Percentiles rank a stretch among this genome's conserved stretches.
phyloP scores from a whole-genome alignment of 2,797 vertebrate species.

The Danio tinwini region DNA sequence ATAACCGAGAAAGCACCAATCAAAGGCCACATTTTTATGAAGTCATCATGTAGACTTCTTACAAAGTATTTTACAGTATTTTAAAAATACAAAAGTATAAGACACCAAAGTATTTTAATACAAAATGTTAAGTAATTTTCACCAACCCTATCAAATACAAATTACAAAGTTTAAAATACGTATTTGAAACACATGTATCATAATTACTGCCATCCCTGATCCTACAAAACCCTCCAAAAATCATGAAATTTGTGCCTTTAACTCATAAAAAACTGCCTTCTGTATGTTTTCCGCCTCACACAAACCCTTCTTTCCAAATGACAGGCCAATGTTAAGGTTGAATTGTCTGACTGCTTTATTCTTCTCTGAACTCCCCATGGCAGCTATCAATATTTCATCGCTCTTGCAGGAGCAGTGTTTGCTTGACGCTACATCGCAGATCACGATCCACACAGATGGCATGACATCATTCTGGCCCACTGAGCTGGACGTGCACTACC shows the following conservation, averaged over 20 bases:
- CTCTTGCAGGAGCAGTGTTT: constrained; percentile 30
- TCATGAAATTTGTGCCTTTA: neutral
- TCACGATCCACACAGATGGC: constrained; percentile 55
- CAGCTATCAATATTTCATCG: constrained; percentile 42
- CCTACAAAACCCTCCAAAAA: neutral
- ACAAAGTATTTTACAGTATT: too few relatives aligned
- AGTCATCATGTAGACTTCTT: too few relatives aligned
- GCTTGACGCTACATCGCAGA: constrained; percentile 42
- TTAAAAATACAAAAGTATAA: too few relatives aligned
- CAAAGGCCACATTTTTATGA: too few relatives aligned
- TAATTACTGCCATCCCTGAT: too few relatives aligned
- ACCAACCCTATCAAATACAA: too few relatives aligned
- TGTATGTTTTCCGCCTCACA: neutral
- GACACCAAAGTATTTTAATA: too few relatives aligned
- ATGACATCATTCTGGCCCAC: constrained; percentile 52
- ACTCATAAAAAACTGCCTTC: too few relatives aligned
- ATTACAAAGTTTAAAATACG: too few relatives aligned
- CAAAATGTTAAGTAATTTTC: too few relatives aligned
- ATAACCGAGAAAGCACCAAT: too few relatives aligned
- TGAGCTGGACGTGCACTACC: constrained; percentile 43
- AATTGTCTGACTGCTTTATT: constrained; percentile 34
- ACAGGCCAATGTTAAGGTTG: neutral
- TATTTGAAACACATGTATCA: too few relatives aligned
- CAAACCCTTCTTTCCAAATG: constrained; percentile 47
- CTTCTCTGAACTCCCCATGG: constrained; percentile 47